These are phyloP conservation scores for Belonocnema kinseyi DNA, from an alignment of 1,140 invertebrate genomes.

Conservation along the genomic window DNA sequence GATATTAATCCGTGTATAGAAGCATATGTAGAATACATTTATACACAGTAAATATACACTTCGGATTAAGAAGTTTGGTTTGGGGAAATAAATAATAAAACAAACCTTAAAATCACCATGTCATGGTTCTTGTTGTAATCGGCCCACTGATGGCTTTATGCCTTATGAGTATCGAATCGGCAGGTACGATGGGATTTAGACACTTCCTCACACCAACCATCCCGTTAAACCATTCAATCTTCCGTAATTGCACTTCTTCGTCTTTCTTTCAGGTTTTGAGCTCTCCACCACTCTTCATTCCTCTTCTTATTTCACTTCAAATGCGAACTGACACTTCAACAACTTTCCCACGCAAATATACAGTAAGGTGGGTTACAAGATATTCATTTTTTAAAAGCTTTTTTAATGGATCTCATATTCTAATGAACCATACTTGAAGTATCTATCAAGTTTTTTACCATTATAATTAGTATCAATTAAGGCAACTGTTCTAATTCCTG, in stretches of 20 bases:
- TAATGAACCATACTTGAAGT: too few species aligned
- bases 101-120: conserved; percentile 37
- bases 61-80: conserved; percentile 58
- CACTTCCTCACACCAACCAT: conserved; percentile 27
- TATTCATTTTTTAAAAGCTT: background rate
- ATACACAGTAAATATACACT: conserved; percentile 35
- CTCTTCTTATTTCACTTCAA: conserved; percentile 8
- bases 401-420: background rate
- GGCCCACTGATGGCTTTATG: conserved; percentile 57
- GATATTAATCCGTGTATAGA: conserved; percentile 24
- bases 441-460: too few species aligned
- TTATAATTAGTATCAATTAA: too few species aligned
- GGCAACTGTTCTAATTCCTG: too few species aligned
- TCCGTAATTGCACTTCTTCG: conserved; percentile 16
- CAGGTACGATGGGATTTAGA: conserved; percentile 54
- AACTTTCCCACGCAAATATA: conserved; percentile 17
- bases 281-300: background rate
- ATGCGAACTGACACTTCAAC: conserved; percentile 16
- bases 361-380: background rate
- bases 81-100: conserved; percentile 32
- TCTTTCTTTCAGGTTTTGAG: background rate
- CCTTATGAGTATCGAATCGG: conserved; percentile 44
- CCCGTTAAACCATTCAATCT: conserved; percentile 27
- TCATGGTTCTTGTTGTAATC: conserved; percentile 50
- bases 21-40: background rate